Evolutionary conservation across 2,888 invertebrate species (phyloP), one percentile per base, ranked within the genome.

Genomic region (Ypsolopha sequella): DNA sequence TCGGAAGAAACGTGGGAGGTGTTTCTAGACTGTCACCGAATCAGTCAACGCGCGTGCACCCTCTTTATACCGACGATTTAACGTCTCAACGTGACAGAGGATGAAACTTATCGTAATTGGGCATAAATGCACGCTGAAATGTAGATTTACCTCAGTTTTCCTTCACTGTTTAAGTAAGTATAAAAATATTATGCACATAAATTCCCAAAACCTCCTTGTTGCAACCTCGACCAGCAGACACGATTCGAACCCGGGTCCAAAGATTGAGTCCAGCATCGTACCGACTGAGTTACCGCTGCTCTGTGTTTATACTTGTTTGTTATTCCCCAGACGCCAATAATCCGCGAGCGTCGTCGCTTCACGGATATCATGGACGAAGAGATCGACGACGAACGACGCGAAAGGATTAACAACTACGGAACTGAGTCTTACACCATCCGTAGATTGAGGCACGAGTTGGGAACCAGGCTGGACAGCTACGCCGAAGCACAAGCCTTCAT

Each of bases 361-460:
- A 96, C 95, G 1, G 97, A 97, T 72, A 91, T 97, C 10, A 96
- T 97, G 96, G 97, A 97, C 73, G 97, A 97, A 71, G 96, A 97
- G 81, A 96, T 97, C 55, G 95, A 95, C 63, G 96, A 96, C 75
- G 96, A 97, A 76, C 90, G 93, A 8, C 93, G 91, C 68, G 91
- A 91, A 41, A 88, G 95, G 52, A 95, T 95, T 68, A 93, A 91
- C 76, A 90, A 90, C 66, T 95, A 95, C 68, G 93, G 92, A 51
- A 81, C 89, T 24, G 94, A 92, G 65, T 88, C 84, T 47, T 91
- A 91, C 71, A 91, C 92, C 41, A 90, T 94, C 58, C 89, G 95
- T 53, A 89, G 96, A 41, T 80, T 96, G 56, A 88, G 93, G 7
- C 94, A 94, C 65, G 96, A 96, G 79, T 84, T 96, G 13, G 94